Evolutionary conservation across 2,888 invertebrate species (phyloP), one percentile per base, ranked within the genome.

Genomic region (Drosophila kuntzei): DNA sequence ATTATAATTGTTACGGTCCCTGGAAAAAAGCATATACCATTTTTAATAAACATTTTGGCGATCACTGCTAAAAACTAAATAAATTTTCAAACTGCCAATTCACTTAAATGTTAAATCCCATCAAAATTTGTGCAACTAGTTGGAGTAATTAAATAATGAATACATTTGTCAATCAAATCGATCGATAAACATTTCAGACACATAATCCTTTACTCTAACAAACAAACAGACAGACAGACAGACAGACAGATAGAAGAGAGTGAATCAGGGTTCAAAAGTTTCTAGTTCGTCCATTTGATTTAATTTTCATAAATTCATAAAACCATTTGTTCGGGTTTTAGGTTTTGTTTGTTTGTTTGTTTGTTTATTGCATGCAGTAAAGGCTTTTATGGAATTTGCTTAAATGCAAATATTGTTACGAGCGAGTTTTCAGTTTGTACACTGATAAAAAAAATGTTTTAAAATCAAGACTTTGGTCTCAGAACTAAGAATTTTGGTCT

Each of bases 221-320:
- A 39, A 32, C 27, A 61, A 12, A 16, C 14, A 16, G 32, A 32
- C 20, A 47, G n/a, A 22, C 22, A 8, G 29, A 32, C 27, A 61
- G 9, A 16, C 14, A 16, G 32, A 32, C 20, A 47, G n/a, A n/a
- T n/a, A n/a, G n/a, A n/a, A n/a, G 32, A 6, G 46, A 14, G 4
- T 14, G 29, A 51, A n/a, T 27, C 27, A 51, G 27, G 55, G 55
- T 37, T 54, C 37, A 61, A 61, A 61, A 43, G 37, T 61, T 54
- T 51, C 50, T 43, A 69, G 64, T 8, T 64, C 39, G 36, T 49
- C 58, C 55, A 71, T 77, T 75, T 82, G 64, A 86, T 82, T 80
- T 59, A 57, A 76, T 63, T 71, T 75, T 79, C 58, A 71, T 74
- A 71, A 55, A 76, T 74, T 76, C 66, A 54, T 54, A 83, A 25